Conservation (phyloP, 2,113 vertebrate genomes). For the Daphoenositta chrysoptera region DNA sequence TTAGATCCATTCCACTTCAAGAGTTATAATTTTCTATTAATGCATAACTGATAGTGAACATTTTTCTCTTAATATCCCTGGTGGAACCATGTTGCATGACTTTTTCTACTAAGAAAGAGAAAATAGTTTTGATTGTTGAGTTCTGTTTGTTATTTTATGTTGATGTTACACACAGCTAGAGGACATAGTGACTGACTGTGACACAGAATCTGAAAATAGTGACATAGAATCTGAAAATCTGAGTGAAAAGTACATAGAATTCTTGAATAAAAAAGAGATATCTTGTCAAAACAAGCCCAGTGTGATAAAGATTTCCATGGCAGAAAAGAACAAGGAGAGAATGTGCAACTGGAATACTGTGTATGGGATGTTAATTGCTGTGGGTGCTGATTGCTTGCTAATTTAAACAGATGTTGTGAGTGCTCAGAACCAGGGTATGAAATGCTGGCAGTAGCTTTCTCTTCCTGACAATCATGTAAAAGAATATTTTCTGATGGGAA, state of each 20-base stretch:
- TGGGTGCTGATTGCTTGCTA: neutral
- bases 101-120: neutral
- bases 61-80: neutral
- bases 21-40: neutral
- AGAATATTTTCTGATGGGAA: neutral
- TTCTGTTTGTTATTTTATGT: neutral
- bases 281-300: neutral
- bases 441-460: neutral
- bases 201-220: neutral
- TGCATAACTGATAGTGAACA: neutral
- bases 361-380: neutral
- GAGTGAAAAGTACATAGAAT: neutral
- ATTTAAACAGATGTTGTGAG: neutral
- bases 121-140: neutral
- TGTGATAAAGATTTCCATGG: neutral
- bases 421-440: neutral
- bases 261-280: neutral
- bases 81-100: neutral
- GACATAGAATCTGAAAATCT: neutral
- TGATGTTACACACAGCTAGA: neutral
- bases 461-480: neutral
- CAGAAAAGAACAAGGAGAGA: neutral
- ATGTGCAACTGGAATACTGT: neutral
- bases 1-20: neutral
- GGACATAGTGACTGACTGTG: neutral